A percentile compares a stretch with the other conserved stretches of the same genome.
Evolutionary conservation across 2,797 vertebrate genomes (phyloP).

Genomic region (Dicrostonyx torquatus): DNA sequence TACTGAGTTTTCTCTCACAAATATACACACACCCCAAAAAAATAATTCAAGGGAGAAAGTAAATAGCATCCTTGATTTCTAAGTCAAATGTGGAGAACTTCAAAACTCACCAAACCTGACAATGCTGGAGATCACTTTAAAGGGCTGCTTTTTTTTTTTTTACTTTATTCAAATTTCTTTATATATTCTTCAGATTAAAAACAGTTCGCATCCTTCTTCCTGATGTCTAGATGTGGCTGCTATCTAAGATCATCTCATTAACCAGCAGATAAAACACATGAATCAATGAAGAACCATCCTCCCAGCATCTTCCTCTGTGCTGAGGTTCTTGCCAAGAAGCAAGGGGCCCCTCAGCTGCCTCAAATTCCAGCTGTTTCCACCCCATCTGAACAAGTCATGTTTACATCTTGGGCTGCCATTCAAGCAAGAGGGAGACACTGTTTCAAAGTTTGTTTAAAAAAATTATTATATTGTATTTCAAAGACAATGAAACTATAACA

Average conservation of each 20-base stretch:
- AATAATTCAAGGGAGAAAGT: not conserved
- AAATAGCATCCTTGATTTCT: not conserved
- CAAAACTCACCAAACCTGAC: not conserved
- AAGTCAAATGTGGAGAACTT: not conserved
- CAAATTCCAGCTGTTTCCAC: not conserved
- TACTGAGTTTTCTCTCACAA: not conserved
- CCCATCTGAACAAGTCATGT: not conserved
- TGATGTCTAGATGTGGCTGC: not conserved
- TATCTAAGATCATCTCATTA: conserved; percentile 3
- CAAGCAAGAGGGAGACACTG: not conserved
- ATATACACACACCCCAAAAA: not conserved
- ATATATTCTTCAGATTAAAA: not conserved
- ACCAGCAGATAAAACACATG: not conserved
- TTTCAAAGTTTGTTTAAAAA: not conserved
- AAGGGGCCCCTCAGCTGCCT: not conserved
- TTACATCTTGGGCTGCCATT: conserved; percentile 9
- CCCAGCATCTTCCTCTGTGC: not conserved
- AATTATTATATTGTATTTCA: not conserved
- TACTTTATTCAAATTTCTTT: not conserved
- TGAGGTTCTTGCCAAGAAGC: not conserved
- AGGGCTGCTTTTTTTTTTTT: not conserved
- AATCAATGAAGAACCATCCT: not conserved
- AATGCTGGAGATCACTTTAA: not conserved
- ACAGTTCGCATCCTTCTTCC: not conserved
- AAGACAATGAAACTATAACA: conserved; percentile 5